phyloP scores from a whole-genome alignment of 2,797 vertebrate genomes.

The Delichon dasypus region DNA sequence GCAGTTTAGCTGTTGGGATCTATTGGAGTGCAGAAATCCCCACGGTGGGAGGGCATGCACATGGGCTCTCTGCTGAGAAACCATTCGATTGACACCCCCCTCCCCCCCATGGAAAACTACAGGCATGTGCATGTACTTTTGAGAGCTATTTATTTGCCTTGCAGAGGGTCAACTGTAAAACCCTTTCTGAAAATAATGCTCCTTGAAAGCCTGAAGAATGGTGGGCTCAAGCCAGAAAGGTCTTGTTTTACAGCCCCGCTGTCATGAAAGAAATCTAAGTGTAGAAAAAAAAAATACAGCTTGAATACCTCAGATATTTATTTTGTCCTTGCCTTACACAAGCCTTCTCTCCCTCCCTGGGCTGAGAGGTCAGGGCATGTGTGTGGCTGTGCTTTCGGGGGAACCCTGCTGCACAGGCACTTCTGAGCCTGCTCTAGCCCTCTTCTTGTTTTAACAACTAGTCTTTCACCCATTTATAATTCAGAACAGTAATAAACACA shows the following conservation, averaged over 20 bases:
- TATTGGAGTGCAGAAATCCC: not conserved
- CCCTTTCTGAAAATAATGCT: not conserved
- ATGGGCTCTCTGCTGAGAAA: not conserved
- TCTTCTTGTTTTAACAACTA: slow-evolving; percentile 41
- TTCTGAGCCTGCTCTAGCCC: not conserved
- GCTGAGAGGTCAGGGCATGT: not conserved
- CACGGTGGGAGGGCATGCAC: not conserved
- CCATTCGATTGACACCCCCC: not conserved
- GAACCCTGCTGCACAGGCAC: not conserved
- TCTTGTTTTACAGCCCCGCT: not conserved
- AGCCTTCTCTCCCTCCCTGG: not conserved
- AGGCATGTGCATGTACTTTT: not conserved
- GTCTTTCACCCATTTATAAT: not conserved
- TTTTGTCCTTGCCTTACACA: slow-evolving; percentile 1
- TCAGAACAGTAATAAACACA: not conserved
- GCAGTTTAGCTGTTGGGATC: not conserved
- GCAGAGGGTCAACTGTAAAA: not conserved
- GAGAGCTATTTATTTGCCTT: not conserved
- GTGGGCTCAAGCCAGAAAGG: not conserved
- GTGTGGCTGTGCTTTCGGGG: not conserved
- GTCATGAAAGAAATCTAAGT: not conserved
- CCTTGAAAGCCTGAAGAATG: not conserved
- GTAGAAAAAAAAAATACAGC: slow-evolving; percentile 9
- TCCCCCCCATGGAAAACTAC: not conserved
- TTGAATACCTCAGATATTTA: slow-evolving; percentile 39